Conservation (phyloP, 2,113 vertebrate species). For the Ptychochromis oligacanthus region DNA sequence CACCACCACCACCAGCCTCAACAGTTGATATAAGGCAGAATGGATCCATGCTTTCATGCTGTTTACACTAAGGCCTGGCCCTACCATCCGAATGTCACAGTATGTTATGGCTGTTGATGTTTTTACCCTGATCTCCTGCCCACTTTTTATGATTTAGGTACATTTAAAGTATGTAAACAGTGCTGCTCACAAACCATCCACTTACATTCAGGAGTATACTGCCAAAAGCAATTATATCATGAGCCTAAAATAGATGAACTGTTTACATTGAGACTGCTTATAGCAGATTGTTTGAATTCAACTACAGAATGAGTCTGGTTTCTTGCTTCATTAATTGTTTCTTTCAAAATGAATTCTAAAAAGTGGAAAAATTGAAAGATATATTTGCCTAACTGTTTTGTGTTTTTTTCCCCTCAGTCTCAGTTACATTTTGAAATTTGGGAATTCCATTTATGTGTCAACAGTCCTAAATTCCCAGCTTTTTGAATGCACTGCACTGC, state of each 20-base stretch:
- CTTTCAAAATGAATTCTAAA: neutral
- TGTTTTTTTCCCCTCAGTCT: constrained; percentile 15
- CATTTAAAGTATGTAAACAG: neutral
- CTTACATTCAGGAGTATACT: neutral
- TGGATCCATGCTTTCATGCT: no score
- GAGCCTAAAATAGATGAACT: neutral
- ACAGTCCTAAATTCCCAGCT: neutral
- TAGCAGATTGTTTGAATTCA: fast-evolving
- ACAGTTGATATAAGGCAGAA: no score
- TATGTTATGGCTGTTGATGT: neutral
- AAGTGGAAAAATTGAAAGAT: constrained; percentile 6
- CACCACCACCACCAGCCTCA: no score
- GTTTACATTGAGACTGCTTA: neutral
- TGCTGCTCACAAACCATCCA: neutral
- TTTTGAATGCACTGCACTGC: neutral
- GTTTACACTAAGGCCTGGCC: no score
- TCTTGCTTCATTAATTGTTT: neutral
- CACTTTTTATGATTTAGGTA: neutral
- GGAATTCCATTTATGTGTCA: neutral
- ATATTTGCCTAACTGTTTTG: constrained; percentile 4
- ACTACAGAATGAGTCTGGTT: neutral
- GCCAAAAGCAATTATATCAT: neutral
- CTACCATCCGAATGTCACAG: no score
- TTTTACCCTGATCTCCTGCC: neutral
- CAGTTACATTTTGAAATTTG: fast-evolving